Conservation (phyloP, 2,113 vertebrate species). For the Rhizomys pruinosus region DNA sequence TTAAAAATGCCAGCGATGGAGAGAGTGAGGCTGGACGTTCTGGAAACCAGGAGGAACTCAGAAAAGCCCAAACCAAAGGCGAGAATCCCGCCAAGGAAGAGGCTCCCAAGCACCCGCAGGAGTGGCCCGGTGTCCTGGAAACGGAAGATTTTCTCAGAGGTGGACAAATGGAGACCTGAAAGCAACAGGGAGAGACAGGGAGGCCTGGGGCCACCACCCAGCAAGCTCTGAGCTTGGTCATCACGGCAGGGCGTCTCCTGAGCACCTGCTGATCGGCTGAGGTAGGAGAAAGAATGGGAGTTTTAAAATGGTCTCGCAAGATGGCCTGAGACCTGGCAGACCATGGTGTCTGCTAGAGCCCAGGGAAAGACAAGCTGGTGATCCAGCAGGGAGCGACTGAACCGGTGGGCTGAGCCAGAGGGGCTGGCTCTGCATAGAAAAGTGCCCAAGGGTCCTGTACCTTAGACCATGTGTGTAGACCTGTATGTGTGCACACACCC, state of each 20-base stretch:
- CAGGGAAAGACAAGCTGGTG: rapidly evolving
- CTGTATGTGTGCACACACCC: no score
- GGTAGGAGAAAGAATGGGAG: neutral
- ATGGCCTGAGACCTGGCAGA: neutral
- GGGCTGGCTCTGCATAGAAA: neutral
- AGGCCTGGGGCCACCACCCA: neutral
- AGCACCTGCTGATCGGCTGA: neutral
- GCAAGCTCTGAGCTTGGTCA: neutral
- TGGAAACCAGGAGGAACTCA: conserved; percentile 96
- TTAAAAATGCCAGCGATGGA: conserved; percentile 98
- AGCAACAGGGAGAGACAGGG: neutral
- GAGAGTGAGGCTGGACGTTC: conserved; percentile 95
- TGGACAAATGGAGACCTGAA: conserved; percentile 91
- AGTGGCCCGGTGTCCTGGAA: conserved; percentile 89
- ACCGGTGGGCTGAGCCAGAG: neutral
- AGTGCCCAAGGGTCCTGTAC: rapidly evolving
- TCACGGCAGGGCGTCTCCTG: rapidly evolving
- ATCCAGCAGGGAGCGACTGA: neutral
- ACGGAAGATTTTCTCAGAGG: conserved; percentile 92
- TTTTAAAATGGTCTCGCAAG: neutral
- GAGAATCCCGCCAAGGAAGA: conserved; percentile 91
- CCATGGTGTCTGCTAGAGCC: neutral
- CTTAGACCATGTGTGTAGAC: neutral
- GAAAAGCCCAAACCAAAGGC: conserved; percentile 97
- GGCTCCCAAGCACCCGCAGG: conserved; percentile 87